Conservation (phyloP, 1,140 invertebrate genomes). For the Meteorus sp. region DNA sequence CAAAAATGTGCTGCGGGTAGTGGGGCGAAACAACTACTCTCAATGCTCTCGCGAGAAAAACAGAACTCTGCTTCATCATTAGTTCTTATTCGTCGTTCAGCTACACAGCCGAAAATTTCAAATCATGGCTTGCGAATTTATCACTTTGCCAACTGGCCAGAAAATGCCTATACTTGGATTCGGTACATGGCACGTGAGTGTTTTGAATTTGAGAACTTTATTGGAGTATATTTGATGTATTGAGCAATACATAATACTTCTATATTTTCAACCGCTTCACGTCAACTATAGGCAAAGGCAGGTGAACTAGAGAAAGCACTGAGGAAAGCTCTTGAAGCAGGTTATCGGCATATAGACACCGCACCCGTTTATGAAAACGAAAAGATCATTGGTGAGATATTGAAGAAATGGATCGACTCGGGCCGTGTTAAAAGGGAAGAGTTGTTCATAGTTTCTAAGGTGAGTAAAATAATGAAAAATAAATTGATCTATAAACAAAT, state of each 20-base stretch:
- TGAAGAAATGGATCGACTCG: conserved; percentile 66
- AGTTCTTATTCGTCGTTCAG: not conserved
- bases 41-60: not conserved
- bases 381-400: conserved; percentile 62
- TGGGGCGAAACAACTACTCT: not conserved
- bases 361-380: conserved; percentile 69
- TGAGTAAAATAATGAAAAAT: conserved; percentile 33
- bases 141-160: conserved; percentile 51
- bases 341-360: conserved; percentile 73
- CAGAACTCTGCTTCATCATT: not conserved
- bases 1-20: not conserved
- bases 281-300: conserved; percentile 60
- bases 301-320: conserved; percentile 62
- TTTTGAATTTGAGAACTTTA: too few relatives aligned
- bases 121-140: conserved; percentile 27
- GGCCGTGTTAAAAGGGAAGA: conserved; percentile 68
- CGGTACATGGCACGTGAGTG: conserved; percentile 69
- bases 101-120: not conserved
- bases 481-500: not conserved
- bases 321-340: conserved; percentile 63
- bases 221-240: too few relatives aligned
- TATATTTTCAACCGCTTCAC: not conserved
- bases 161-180: conserved; percentile 66
- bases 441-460: conserved; percentile 72
- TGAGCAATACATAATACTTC: too few relatives aligned